Base-by-base conservation (phyloP, 1,140 invertebrate species). In the Sipha flava region DNA sequence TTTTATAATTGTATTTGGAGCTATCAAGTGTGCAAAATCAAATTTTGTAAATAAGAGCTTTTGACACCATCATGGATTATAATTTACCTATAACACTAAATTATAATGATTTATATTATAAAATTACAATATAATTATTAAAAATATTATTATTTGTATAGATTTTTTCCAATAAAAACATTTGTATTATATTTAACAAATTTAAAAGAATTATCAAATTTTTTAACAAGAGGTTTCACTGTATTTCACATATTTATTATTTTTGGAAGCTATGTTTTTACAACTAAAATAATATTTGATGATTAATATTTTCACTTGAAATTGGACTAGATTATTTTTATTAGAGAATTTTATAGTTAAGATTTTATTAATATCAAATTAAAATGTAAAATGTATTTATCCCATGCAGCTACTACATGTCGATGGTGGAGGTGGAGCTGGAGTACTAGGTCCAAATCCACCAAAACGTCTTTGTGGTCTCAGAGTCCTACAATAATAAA, bases 381-480 rank as follows among this genome's bases (percentile, higher is more conserved):
- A 40, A 52, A 18, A 7, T 59, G n/a, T 31, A 31, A 59, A 4
- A 29, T 18, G 26, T 12, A 68, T 29, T 52, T 12, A 77, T 57
- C 73, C 73, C 31, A 37, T 40, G 59, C 73, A 77, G 52, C 73
- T 77, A 59, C 73, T 77, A 18, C 73, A 77, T 43, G 73, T 59
- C 40, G 73, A 77, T 29, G 73, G 73, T 37, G 73, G 73, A 40
- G 73, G 34, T 77, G 73, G 73, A 18, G 31, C 73, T 26, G 49
- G 40, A 23, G 31, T 77, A 77, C 73, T 77, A 43, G 73, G 73
- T 0, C 73, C 73, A 59, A 77, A 77, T 77, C 73, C 73, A 59
- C 73, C 73, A 59, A 77, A 59, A 37, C 73, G 47, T 45, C 73
- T 40, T 59, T 77, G 73, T 40, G 73, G 73, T 43, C 73, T 77